Conservation (phyloP, 92 coral and sea anemone species). For the Epizoanthus ramosus region DNA sequence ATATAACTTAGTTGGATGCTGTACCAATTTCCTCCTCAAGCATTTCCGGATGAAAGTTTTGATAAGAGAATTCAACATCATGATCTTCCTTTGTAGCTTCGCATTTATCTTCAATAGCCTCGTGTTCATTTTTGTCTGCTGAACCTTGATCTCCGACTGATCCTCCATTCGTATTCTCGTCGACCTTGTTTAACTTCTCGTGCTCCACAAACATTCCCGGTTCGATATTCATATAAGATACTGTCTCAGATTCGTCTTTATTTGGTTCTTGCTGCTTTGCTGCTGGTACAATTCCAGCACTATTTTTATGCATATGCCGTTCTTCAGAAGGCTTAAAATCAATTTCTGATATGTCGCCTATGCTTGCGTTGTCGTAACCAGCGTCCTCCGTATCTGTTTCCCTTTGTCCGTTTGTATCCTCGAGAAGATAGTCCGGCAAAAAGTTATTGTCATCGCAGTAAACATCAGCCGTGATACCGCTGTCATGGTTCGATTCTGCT, state of each 20-base stretch:
- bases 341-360: constrained; percentile 3
- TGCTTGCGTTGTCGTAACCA: neutral
- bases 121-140: neutral
- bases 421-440: constrained; percentile 12
- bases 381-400: neutral
- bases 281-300: neutral
- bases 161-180: neutral
- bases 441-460: neutral
- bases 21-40: neutral
- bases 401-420: neutral
- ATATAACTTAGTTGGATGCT: no score
- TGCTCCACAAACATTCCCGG: neutral
- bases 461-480: neutral
- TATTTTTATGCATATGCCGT: neutral
- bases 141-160: neutral
- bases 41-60: neutral
- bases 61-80: neutral
- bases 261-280: neutral
- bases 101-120: neutral
- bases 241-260: neutral
- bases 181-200: neutral
- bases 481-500: neutral
- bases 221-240: neutral
- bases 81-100: neutral
- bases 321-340: neutral